phyloP scores from a whole-genome alignment of 2,888 invertebrate genomes.

The Oxystoma pomonae region DNA sequence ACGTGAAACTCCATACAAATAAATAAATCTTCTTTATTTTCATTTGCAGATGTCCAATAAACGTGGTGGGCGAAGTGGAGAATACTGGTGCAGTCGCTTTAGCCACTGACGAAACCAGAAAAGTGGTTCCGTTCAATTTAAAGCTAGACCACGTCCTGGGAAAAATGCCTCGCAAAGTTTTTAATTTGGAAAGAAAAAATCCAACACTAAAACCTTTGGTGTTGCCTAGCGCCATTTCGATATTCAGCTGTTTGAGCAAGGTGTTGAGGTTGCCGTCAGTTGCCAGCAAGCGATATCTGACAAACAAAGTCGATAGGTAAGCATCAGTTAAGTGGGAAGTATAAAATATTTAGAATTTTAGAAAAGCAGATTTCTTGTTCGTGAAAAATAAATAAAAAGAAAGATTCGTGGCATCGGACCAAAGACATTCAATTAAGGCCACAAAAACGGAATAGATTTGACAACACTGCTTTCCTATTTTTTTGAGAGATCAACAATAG shows the following conservation, averaged over 20 bases:
- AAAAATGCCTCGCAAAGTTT: conserved; percentile 76
- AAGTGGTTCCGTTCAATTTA: conserved; percentile 76
- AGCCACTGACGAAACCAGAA: conserved; percentile 63
- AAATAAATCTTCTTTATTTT: not conserved
- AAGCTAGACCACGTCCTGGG: conserved; percentile 87
- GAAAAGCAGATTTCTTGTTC: too few relatives aligned
- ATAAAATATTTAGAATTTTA: too few relatives aligned
- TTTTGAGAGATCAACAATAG: too few relatives aligned
- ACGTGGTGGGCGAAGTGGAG: conserved; percentile 89
- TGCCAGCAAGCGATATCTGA: conserved; percentile 81
- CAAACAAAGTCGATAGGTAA: conserved; percentile 25
- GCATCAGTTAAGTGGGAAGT: too few relatives aligned
- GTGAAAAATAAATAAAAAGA: too few relatives aligned
- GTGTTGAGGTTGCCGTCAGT: conserved; percentile 89
- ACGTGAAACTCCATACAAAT: too few relatives aligned
- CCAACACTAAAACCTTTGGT: conserved; percentile 36
- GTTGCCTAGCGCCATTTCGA: conserved; percentile 49
- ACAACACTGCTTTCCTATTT: too few relatives aligned
- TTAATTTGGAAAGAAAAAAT: conserved; percentile 44
- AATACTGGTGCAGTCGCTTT: conserved; percentile 68
- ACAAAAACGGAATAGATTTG: too few relatives aligned
- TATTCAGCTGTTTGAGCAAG: conserved; percentile 65
- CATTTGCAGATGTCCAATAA: conserved; percentile 62
- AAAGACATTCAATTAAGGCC: too few relatives aligned
- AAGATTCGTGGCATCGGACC: too few relatives aligned